These are phyloP conservation scores for Hydropsyche betteni DNA, from an alignment of 2,888 invertebrate species.

Conservation along the genomic window DNA sequence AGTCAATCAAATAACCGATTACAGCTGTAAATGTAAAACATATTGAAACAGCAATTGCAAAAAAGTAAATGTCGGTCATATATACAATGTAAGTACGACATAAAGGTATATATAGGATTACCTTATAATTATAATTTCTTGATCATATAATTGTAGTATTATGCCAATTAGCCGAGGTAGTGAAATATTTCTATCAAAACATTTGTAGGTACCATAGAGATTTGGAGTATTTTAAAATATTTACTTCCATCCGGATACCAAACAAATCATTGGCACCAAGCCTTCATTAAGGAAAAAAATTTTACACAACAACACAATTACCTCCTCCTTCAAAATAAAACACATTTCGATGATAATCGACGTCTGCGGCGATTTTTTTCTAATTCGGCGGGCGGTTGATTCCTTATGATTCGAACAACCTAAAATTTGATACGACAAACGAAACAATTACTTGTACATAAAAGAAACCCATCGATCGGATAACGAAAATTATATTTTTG, in stretches of 20 bases:
- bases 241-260: neutral
- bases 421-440: slow-evolving; percentile 55
- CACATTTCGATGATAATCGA: slow-evolving; percentile 63
- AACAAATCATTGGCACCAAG: slow-evolving; percentile 19
- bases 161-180: slow-evolving; percentile 21
- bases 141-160: neutral
- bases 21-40: too few relatives aligned
- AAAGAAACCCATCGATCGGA: neutral
- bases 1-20: too few relatives aligned
- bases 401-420: slow-evolving; percentile 81
- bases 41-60: too few relatives aligned
- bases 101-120: too few relatives aligned
- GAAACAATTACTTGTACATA: too few relatives aligned
- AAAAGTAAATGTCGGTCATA: too few relatives aligned
- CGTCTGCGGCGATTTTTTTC: slow-evolving; percentile 72
- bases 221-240: neutral
- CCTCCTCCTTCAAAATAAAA: slow-evolving; percentile 58
- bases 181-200: slow-evolving; percentile 3
- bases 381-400: slow-evolving; percentile 76
- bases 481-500: neutral
- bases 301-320: slow-evolving; percentile 31
- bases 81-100: too few relatives aligned
- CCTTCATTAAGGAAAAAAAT: slow-evolving; percentile 34
- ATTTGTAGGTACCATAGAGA: neutral
- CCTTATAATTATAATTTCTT: too few relatives aligned